phyloP scores from a whole-genome alignment of 1,140 invertebrate genomes.

The Caenorhabditis inopinata region DNA sequence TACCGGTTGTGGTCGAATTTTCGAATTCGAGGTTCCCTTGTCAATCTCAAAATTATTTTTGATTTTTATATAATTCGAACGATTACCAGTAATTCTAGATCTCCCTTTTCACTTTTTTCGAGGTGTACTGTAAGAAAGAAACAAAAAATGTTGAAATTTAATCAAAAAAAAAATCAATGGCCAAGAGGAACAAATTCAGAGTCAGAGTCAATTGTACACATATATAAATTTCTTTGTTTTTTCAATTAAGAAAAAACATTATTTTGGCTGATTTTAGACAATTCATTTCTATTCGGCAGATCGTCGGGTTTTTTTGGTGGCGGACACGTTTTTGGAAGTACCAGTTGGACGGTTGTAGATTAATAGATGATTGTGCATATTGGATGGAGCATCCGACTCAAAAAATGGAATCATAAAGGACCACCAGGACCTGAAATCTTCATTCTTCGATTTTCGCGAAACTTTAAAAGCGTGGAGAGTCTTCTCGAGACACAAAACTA shows the following conservation, averaged over 20 bases:
- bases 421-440: slow-evolving; percentile 23
- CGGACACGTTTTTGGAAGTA: slow-evolving; percentile 18
- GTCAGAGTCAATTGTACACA: too few relatives aligned
- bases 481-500: too few relatives aligned
- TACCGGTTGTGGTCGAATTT: too few relatives aligned
- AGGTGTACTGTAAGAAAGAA: not conserved
- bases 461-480: too few relatives aligned
- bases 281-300: not conserved
- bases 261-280: too few relatives aligned
- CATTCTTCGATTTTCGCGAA: not conserved
- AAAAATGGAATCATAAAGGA: slow-evolving; percentile 33
- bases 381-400: slow-evolving; percentile 41
- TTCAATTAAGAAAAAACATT: not conserved
- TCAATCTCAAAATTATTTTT: too few relatives aligned
- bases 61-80: too few relatives aligned
- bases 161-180: not conserved
- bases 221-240: not conserved
- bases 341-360: slow-evolving; percentile 19
- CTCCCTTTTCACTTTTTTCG: too few relatives aligned
- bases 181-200: too few relatives aligned
- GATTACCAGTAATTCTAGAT: too few relatives aligned
- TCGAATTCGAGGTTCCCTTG: too few relatives aligned
- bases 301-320: not conserved
- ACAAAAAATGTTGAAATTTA: not conserved
- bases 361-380: slow-evolving; percentile 9